phyloP scores from a whole-genome alignment of 2,888 invertebrate genomes.

The Limnephilus marmoratus region DNA sequence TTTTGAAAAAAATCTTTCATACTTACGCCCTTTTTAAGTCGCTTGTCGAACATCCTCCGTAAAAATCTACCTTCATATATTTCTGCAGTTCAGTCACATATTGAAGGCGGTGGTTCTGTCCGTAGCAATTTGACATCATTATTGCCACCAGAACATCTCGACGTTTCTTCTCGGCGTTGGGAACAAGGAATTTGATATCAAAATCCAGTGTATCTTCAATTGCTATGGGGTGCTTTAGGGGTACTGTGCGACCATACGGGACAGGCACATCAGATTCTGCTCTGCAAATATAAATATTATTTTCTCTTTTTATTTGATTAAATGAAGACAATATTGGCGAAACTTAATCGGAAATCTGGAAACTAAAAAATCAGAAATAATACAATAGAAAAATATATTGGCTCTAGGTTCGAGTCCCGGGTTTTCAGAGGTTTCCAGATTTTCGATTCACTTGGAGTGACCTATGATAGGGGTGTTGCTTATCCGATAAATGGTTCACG shows the following conservation, averaged over 20 bases:
- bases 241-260: slow-evolving; percentile 75
- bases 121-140: slow-evolving; percentile 75
- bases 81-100: slow-evolving; percentile 76
- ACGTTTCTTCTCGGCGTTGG: slow-evolving; percentile 68
- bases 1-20: neutral
- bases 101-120: slow-evolving; percentile 72
- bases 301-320: too few relatives aligned
- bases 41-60: slow-evolving; percentile 71
- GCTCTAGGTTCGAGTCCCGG: too few relatives aligned
- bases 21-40: neutral
- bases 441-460: too few relatives aligned
- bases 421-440: too few relatives aligned
- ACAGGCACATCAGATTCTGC: slow-evolving; percentile 77
- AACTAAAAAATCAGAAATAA: too few relatives aligned
- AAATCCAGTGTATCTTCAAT: neutral
- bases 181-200: slow-evolving; percentile 40
- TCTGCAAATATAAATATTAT: slow-evolving; percentile 68
- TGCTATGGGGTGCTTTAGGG: slow-evolving; percentile 50
- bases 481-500: too few relatives aligned
- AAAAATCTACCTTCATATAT: slow-evolving; percentile 76
- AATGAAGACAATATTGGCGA: too few relatives aligned
- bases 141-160: slow-evolving; percentile 72
- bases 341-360: too few relatives aligned
- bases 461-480: too few relatives aligned
- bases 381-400: too few relatives aligned